Evolutionary conservation across 2,888 invertebrate species (phyloP).

Genomic region (Lochmaea capreae): DNA sequence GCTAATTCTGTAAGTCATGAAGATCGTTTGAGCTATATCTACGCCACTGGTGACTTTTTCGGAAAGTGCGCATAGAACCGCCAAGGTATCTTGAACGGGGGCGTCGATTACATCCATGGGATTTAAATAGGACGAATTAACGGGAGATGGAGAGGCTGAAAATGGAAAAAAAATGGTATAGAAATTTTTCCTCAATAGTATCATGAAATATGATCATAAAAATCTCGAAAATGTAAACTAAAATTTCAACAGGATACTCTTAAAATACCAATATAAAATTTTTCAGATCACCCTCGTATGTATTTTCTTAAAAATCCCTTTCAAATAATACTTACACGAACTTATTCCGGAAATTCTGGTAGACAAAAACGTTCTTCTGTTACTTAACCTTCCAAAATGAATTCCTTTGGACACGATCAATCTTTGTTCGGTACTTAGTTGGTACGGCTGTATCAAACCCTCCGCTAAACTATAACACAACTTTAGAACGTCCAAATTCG

Average conservation of each 20-base stretch:
- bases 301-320: too few species aligned
- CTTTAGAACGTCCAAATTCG: slow-evolving; percentile 71
- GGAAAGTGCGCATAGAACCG: slow-evolving; percentile 66
- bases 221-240: too few species aligned
- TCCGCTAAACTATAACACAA: slow-evolving; percentile 75
- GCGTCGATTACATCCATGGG: slow-evolving; percentile 47
- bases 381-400: slow-evolving; percentile 62
- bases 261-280: too few species aligned
- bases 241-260: too few species aligned
- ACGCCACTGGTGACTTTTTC: slow-evolving; percentile 69
- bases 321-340: slow-evolving; percentile 52
- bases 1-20: slow-evolving; percentile 70
- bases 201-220: background rate
- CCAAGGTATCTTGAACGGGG: slow-evolving; percentile 59
- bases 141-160: slow-evolving; percentile 50
- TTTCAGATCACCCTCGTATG: too few species aligned
- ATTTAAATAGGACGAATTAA: slow-evolving; percentile 40
- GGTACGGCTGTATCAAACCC: slow-evolving; percentile 71
- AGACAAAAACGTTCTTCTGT: slow-evolving; percentile 61
- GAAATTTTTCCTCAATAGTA: background rate
- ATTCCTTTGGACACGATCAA: slow-evolving; percentile 67
- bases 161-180: too few species aligned
- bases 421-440: slow-evolving; percentile 75
- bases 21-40: slow-evolving; percentile 68
- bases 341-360: slow-evolving; percentile 56